These are phyloP conservation scores for Stigmatopora nigra DNA, from an alignment of 2,113 vertebrate genomes.

Conservation along the genomic window DNA sequence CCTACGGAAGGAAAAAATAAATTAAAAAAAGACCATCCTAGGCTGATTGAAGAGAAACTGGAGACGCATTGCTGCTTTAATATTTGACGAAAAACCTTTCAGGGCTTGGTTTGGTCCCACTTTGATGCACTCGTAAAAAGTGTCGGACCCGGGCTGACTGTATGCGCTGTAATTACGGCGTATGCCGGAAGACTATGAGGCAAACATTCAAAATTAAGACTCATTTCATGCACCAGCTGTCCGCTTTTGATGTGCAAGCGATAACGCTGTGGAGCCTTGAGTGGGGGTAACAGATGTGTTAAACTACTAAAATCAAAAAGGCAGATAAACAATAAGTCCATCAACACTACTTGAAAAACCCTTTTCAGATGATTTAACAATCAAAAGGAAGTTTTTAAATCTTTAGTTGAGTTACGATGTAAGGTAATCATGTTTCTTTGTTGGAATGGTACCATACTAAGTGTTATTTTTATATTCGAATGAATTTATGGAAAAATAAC, in stretches of 20 bases:
- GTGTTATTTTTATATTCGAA: too few species aligned
- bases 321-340: background rate
- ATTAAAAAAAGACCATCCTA: constrained; percentile 10
- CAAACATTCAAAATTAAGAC: background rate
- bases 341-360: too few species aligned
- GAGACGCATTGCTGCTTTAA: constrained; percentile 15
- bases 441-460: too few species aligned
- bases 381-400: too few species aligned
- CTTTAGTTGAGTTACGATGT: too few species aligned
- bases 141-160: background rate
- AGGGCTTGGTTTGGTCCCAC: constrained; percentile 1
- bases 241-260: background rate
- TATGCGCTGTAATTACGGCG: background rate
- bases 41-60: constrained; percentile 23
- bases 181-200: background rate
- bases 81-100: constrained; percentile 23
- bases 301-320: background rate
- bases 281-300: background rate
- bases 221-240: background rate
- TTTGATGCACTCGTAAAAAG: background rate
- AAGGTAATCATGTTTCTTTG: too few species aligned
- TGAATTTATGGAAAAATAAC: too few species aligned
- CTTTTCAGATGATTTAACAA: too few species aligned
- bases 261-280: background rate
- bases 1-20: constrained; percentile 25